phyloP scores from a whole-genome alignment of 2,797 vertebrate genomes.

The Gadopsis bispinosus region DNA sequence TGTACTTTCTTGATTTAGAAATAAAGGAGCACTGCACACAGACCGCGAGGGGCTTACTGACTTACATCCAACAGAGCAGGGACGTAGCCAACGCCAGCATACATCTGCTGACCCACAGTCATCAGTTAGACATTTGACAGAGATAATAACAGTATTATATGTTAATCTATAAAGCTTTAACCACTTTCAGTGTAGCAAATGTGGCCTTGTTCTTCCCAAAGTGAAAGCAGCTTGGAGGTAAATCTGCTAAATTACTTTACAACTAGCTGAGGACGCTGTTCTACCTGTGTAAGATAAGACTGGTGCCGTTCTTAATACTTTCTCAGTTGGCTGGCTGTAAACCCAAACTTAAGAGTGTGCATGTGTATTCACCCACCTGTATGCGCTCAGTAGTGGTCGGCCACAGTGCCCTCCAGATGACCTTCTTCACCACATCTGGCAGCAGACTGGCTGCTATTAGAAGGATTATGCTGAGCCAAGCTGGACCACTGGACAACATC shows the following conservation, averaged over 20 bases:
- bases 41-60: slow-evolving; percentile 30
- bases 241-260: background rate
- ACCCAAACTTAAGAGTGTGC: background rate
- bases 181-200: background rate
- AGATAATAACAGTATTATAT: background rate
- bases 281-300: too few species aligned
- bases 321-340: too few species aligned
- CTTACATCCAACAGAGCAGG: slow-evolving; percentile 75
- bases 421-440: slow-evolving; percentile 95
- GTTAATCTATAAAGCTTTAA: background rate
- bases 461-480: slow-evolving; percentile 94
- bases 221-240: too few species aligned
- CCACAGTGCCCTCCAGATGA: slow-evolving; percentile 92
- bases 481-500: slow-evolving; percentile 96
- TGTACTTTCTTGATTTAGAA: background rate
- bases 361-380: slow-evolving; percentile 86
- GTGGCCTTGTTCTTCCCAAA: too few species aligned
- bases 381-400: slow-evolving; percentile 93
- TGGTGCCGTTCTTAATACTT: background rate
- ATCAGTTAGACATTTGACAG: slow-evolving; percentile 47
- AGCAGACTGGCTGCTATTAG: slow-evolving; percentile 93
- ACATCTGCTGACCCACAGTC: slow-evolving; percentile 75
- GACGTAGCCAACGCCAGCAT: slow-evolving; percentile 65
- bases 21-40: slow-evolving; percentile 48
- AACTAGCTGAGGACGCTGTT: slow-evolving; percentile 5